phyloP scores from a whole-genome alignment of 2,113 vertebrate species.

The Corythaeola cristata region DNA sequence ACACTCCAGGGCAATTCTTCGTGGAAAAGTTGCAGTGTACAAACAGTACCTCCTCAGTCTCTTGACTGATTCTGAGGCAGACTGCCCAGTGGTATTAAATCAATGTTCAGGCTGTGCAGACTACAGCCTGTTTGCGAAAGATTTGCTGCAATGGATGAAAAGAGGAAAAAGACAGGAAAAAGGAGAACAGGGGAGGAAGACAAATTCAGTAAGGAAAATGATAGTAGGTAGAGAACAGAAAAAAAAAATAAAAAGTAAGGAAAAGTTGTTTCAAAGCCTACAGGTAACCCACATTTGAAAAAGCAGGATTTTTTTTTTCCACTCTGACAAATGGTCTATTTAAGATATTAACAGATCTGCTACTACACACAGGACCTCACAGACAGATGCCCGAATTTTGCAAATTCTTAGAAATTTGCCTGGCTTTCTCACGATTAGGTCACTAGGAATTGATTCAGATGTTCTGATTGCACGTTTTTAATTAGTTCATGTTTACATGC shows the following conservation, averaged over 20 bases:
- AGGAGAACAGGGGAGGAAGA: neutral
- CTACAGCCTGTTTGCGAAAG: neutral
- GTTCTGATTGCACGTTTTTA: neutral
- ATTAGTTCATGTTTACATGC: neutral
- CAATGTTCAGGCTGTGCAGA: neutral
- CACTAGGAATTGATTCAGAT: neutral
- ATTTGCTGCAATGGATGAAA: neutral
- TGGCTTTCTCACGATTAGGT: neutral
- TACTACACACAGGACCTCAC: neutral
- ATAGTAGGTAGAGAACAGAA: neutral
- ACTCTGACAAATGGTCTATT: neutral
- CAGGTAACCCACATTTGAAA: neutral
- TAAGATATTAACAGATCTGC: neutral
- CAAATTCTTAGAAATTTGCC: neutral
- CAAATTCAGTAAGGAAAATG: neutral
- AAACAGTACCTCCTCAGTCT: neutral
- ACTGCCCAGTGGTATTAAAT: neutral
- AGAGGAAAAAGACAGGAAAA: neutral
- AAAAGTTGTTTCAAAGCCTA: neutral
- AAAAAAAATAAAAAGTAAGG: neutral
- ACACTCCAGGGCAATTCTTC: neutral
- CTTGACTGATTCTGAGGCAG: neutral
- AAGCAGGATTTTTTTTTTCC: neutral
- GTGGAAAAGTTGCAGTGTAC: neutral
- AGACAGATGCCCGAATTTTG: neutral